These are phyloP conservation scores for Clarias pachynema DNA, from an alignment of 2,797 vertebrate genomes.

Conservation along the genomic window DNA sequence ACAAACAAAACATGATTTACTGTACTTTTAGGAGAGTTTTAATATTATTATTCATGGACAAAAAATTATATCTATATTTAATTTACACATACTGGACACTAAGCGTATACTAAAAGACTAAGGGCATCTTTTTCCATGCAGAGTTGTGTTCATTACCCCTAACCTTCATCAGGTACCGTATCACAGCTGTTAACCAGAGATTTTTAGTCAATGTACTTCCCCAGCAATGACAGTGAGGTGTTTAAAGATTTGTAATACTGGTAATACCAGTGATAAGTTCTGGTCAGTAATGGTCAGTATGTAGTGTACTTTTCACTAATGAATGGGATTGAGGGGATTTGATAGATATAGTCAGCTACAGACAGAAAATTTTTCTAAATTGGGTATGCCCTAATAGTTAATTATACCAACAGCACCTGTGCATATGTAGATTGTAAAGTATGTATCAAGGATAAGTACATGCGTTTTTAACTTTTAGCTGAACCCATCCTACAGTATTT, in stretches of 20 bases:
- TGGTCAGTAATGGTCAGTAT: not conserved
- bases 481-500: not conserved
- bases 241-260: not conserved
- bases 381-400: not conserved
- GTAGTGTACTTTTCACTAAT: not conserved
- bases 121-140: not conserved
- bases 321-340: not conserved
- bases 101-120: too few relatives aligned
- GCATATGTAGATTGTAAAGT: not conserved
- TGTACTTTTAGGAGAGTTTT: not conserved
- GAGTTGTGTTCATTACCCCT: not conserved
- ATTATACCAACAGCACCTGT: not conserved
- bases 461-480: not conserved
- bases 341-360: not conserved
- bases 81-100: not conserved
- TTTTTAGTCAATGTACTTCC: not conserved
- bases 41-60: not conserved
- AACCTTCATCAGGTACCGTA: not conserved
- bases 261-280: not conserved
- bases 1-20: not conserved
- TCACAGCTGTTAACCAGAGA: not conserved
- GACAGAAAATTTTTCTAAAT: not conserved
- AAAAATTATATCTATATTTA: too few relatives aligned
- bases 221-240: not conserved
- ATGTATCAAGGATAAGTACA: not conserved